Percentiles rank a stretch among this genome's conserved stretches.
These are phyloP conservation scores for Eira barbara DNA, from an alignment of 2,113 vertebrate species.

Conservation along the genomic window DNA sequence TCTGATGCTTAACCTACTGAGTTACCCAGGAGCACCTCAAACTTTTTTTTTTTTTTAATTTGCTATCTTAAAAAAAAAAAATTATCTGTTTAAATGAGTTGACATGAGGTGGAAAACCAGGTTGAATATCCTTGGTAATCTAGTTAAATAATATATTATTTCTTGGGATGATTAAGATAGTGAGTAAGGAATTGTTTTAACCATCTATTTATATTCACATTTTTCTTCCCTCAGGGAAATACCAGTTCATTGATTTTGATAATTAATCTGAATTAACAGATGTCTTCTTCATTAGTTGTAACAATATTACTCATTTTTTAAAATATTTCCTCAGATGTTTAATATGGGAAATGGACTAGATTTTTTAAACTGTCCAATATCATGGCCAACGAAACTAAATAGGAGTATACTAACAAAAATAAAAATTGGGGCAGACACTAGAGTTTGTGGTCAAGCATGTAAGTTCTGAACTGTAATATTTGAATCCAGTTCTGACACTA, in stretches of 20 bases:
- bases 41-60: not conserved
- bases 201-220: not conserved
- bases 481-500: not conserved
- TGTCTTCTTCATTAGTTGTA: not conserved
- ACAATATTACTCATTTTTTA: not conserved
- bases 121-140: not conserved
- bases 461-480: not conserved
- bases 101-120: not conserved
- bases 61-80: not conserved
- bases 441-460: not conserved
- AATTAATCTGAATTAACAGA: slow-evolving; percentile 40
- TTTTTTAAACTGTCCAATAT: not conserved
- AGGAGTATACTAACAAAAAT: not conserved
- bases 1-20: not conserved
- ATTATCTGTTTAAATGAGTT: not conserved
- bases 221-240: not conserved
- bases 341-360: not conserved
- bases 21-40: not conserved
- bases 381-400: not conserved
- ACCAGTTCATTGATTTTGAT: slow-evolving; percentile 4
- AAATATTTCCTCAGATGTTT: not conserved
- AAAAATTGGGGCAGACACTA: not conserved
- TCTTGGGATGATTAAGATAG: not conserved
- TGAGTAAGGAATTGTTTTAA: not conserved
- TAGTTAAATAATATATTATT: not conserved